These are phyloP conservation scores for Sturmia bella DNA, from an alignment of 2,888 invertebrate genomes.

Conservation along the genomic window DNA sequence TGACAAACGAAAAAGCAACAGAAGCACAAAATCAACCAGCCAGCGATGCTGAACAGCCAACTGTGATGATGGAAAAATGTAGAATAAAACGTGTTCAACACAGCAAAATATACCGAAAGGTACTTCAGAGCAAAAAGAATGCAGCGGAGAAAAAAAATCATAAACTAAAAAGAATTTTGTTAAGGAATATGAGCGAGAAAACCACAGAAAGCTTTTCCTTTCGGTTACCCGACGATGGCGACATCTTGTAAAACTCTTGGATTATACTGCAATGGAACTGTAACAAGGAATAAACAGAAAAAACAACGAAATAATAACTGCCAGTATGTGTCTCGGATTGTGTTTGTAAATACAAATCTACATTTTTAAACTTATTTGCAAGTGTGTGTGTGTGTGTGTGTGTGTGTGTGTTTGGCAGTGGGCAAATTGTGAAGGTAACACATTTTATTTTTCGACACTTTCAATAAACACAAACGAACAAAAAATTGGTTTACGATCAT, in stretches of 20 bases:
- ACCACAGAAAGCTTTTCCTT: slow-evolving; percentile 57
- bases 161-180: slow-evolving; percentile 37
- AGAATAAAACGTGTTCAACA: slow-evolving; percentile 65
- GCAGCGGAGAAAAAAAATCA: neutral
- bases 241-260: slow-evolving; percentile 60
- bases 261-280: slow-evolving; percentile 22
- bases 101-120: slow-evolving; percentile 50
- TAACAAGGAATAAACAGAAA: slow-evolving; percentile 31
- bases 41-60: slow-evolving; percentile 22
- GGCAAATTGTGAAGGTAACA: neutral
- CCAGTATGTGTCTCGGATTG: neutral
- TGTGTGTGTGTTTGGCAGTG: neutral
- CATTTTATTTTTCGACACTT: no score
- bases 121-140: slow-evolving; percentile 40
- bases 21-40: slow-evolving; percentile 16
- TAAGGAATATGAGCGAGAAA: slow-evolving; percentile 47
- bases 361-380: no score
- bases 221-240: slow-evolving; percentile 58
- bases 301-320: slow-evolving; percentile 19
- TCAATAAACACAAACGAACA: no score
- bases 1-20: slow-evolving; percentile 55
- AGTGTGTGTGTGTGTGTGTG: neutral
- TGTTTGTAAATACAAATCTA: neutral
- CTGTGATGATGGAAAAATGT: slow-evolving; percentile 38
- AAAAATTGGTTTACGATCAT: no score